These are phyloP conservation scores for Montipora foliosa DNA, from an alignment of 64 coral and sea anemone species.

Conservation along the genomic window DNA sequence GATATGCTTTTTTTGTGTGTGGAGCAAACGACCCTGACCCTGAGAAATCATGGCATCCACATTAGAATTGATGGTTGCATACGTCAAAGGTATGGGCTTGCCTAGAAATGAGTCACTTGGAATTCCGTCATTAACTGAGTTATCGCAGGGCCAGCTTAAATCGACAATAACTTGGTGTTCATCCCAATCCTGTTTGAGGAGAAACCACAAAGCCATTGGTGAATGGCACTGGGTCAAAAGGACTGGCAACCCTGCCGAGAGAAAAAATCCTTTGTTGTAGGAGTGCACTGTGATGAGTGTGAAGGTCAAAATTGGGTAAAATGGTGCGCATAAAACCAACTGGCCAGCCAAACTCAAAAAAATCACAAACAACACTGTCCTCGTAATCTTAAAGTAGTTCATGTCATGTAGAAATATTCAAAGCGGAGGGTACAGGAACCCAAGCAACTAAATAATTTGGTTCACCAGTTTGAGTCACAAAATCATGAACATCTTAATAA, in stretches of 20 bases:
- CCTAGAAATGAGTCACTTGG: conserved; percentile 24
- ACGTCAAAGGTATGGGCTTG: neutral
- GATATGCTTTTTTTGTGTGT: conserved; percentile 33
- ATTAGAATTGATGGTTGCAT: neutral
- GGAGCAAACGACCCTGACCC: conserved; percentile 40
- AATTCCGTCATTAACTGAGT: conserved; percentile 51
- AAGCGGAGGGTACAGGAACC: conserved; percentile 13
- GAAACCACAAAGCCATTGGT: conserved; percentile 22
- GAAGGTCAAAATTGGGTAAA: neutral
- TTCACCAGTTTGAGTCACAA: neutral
- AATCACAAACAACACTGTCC: conserved; percentile 20
- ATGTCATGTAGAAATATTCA: conserved; percentile 7
- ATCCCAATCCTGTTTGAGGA: conserved; percentile 31
- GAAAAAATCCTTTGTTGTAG: neutral
- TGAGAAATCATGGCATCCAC: conserved; percentile 35
- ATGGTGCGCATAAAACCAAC: neutral
- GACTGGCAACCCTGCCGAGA: neutral
- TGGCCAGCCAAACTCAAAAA: neutral
- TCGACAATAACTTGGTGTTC: conserved; percentile 58
- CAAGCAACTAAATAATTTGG: conserved; percentile 22
- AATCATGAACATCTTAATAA: neutral
- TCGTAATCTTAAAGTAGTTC: neutral
- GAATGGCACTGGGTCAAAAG: neutral
- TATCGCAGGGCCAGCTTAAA: conserved; percentile 53
- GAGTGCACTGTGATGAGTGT: neutral